These are phyloP conservation scores for Trimorus sp. DNA, from an alignment of 2,888 invertebrate genomes.

Conservation along the genomic window DNA sequence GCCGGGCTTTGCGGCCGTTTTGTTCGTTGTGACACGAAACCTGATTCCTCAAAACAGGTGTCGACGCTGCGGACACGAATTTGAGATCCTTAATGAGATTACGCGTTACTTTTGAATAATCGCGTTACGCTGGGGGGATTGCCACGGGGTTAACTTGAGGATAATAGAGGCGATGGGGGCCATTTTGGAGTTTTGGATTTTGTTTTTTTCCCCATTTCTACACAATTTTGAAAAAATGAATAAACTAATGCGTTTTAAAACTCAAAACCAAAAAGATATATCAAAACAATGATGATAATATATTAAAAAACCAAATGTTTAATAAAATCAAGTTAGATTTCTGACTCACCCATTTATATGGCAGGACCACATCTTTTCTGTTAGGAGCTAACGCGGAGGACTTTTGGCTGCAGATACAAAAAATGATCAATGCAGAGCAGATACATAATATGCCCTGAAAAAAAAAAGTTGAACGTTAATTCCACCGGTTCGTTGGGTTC, in stretches of 20 bases:
- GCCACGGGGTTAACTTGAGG: not conserved
- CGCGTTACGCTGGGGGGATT: constrained; percentile 8
- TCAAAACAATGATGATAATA: too few relatives aligned
- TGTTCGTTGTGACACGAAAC: constrained; percentile 48
- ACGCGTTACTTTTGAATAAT: constrained; percentile 26
- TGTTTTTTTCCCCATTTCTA: too few relatives aligned
- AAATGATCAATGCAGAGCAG: constrained; percentile 41
- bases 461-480: not conserved
- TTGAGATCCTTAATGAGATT: constrained; percentile 38
- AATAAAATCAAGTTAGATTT: not conserved
- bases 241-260: too few relatives aligned
- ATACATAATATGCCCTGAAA: constrained; percentile 47
- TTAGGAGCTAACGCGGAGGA: not conserved
- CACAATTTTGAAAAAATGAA: too few relatives aligned
- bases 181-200: too few relatives aligned
- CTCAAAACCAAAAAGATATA: too few relatives aligned
- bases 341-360: constrained; percentile 35
- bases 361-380: constrained; percentile 29
- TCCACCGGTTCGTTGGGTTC: not conserved
- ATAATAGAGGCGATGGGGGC: not conserved
- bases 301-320: too few relatives aligned
- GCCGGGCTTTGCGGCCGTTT: constrained; percentile 34
- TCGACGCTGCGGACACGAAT: constrained; percentile 20
- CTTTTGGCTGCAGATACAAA: constrained; percentile 18
- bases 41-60: constrained; percentile 33